Evolutionary conservation across 2,113 vertebrate species (phyloP).

Genomic region (Ailuropoda melanoleuca): DNA sequence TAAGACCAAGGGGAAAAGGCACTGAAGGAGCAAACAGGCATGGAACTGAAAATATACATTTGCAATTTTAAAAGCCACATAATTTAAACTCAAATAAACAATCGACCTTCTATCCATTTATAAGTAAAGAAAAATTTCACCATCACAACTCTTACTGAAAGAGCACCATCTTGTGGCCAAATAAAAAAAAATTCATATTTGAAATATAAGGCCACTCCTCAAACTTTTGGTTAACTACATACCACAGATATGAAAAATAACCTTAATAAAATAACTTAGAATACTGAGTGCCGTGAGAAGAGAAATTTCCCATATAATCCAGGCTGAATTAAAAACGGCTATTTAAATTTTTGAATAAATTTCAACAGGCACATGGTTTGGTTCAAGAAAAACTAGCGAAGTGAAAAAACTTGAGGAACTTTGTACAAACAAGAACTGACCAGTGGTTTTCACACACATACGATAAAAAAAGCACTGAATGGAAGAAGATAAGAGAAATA

Average conservation of each 20-base stretch:
- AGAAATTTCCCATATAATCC: neutral
- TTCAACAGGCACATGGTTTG: neutral
- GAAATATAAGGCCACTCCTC: neutral
- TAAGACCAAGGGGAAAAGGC: neutral
- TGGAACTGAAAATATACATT: neutral
- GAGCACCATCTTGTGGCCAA: constrained; percentile 77
- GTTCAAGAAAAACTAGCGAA: neutral
- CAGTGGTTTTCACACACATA: neutral
- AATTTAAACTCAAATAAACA: neutral
- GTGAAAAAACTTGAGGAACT: neutral
- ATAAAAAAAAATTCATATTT: neutral
- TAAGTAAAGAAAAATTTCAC: constrained; percentile 35
- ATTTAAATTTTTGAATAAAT: constrained; percentile 27
- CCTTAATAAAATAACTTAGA: neutral
- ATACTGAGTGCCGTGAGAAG: neutral
- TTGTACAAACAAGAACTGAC: neutral
- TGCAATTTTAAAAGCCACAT: neutral
- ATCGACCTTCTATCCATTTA: neutral
- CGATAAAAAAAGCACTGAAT: neutral
- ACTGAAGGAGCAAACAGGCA: neutral
- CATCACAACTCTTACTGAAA: constrained; percentile 57
- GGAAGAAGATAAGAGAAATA: neutral
- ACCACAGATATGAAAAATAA: neutral
- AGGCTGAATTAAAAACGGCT: neutral
- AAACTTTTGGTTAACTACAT: neutral